These are phyloP conservation scores for Lamellibrachia luymesi DNA, from an alignment of 1,140 invertebrate species.

Conservation along the genomic window DNA sequence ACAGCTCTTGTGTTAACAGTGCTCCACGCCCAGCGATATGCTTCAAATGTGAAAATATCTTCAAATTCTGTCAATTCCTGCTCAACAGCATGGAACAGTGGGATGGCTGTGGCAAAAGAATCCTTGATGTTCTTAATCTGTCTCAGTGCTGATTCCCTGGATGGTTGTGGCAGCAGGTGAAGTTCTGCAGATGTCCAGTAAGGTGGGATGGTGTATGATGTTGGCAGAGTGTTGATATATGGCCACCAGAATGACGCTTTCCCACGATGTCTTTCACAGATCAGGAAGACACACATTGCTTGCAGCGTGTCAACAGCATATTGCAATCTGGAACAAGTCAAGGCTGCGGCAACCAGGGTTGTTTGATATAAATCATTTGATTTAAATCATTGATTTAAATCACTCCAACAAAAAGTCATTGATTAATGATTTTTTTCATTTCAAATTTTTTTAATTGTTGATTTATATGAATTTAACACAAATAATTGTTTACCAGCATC, in stretches of 20 bases:
- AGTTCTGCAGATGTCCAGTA: conserved; percentile 41
- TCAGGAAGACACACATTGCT: conserved; percentile 64
- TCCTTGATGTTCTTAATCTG: conserved; percentile 25
- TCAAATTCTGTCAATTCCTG: conserved; percentile 30
- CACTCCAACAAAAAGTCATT: too few species aligned
- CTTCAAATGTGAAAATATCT: conserved; percentile 32
- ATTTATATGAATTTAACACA: too few species aligned
- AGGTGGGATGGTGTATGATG: conserved; percentile 54
- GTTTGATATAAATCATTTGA: too few species aligned
- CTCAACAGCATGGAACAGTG: conserved; percentile 23
- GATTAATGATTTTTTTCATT: too few species aligned
- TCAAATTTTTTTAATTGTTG: too few species aligned
- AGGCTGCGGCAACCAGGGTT: too few species aligned
- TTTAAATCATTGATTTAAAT: too few species aligned
- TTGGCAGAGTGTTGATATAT: conserved; percentile 66
- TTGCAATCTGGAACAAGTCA: conserved; percentile 33
- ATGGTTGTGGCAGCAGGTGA: conserved; percentile 58
- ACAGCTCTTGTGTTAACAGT: conserved; percentile 76
- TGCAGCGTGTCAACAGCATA: conserved; percentile 34
- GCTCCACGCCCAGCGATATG: conserved; percentile 65
- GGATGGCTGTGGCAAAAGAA: conserved; percentile 17
- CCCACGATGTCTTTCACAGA: conserved; percentile 52
- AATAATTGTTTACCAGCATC: too few species aligned
- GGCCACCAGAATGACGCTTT: conserved; percentile 49
- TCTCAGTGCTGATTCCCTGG: conserved; percentile 48